These are phyloP conservation scores for Erebia aethiops DNA, from an alignment of 2,888 invertebrate genomes.

Conservation along the genomic window DNA sequence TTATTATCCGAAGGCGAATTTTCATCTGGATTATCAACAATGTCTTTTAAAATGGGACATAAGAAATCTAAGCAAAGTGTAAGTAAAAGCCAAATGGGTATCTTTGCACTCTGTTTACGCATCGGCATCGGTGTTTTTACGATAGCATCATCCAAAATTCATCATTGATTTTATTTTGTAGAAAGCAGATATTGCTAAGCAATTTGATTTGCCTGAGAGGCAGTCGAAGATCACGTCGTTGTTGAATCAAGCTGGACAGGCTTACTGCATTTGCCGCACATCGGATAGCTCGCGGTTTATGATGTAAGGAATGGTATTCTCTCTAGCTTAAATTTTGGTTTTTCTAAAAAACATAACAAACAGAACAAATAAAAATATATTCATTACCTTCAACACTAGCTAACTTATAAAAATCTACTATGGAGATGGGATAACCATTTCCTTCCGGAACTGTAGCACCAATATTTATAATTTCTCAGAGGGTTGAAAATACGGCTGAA, in stretches of 20 bases:
- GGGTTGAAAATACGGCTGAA: no score
- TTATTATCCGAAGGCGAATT: no score
- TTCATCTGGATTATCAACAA: neutral
- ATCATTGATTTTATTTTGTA: conserved; percentile 50
- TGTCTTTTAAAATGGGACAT: conserved; percentile 60
- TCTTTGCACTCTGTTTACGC: no score
- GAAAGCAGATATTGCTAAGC: conserved; percentile 95
- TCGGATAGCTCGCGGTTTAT: conserved; percentile 97
- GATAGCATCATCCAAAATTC: neutral
- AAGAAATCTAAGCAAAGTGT: conserved; percentile 74
- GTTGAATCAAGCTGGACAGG: conserved; percentile 94
- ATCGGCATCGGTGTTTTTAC: neutral
- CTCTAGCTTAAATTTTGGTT: no score
- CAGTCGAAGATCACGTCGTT: conserved; percentile 95
- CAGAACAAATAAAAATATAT: no score
- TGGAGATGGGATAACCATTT: no score
- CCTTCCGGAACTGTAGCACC: no score
- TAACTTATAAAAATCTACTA: no score
- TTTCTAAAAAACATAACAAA: no score
- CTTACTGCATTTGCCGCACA: conserved; percentile 97
- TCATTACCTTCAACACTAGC: no score
- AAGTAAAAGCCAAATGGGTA: conserved; percentile 45
- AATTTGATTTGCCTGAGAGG: conserved; percentile 93
- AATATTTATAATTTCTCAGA: no score
- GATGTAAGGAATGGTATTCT: conserved; percentile 86